Conservation (phyloP, 1,140 invertebrate genomes). For the Phocides pigmalion region DNA sequence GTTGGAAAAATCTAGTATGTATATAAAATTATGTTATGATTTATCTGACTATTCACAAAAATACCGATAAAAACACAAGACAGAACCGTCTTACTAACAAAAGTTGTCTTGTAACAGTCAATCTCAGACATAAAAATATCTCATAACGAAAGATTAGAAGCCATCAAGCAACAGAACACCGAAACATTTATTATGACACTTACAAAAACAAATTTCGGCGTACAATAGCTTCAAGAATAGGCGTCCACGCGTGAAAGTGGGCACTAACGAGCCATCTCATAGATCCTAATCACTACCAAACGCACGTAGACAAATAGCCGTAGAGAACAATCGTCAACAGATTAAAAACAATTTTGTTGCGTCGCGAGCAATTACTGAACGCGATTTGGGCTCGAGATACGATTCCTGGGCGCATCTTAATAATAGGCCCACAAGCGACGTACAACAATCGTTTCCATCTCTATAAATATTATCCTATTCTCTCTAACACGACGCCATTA, state of each 20-base stretch:
- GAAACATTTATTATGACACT: slow-evolving; percentile 33
- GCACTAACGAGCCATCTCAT: slow-evolving; percentile 43
- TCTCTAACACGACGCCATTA: slow-evolving; percentile 40
- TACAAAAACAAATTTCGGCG: slow-evolving; percentile 35
- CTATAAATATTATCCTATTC: slow-evolving; percentile 52
- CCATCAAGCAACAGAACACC: slow-evolving; percentile 15
- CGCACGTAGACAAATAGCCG: slow-evolving; percentile 77
- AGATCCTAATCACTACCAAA: slow-evolving; percentile 68
- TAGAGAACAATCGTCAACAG: slow-evolving; percentile 77
- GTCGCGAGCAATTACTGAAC: slow-evolving; percentile 75
- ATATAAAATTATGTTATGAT: too few relatives aligned
- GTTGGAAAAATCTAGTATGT: too few relatives aligned
- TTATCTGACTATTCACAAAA: too few relatives aligned
- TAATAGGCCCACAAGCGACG: slow-evolving; percentile 72
- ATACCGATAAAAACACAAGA: too few relatives aligned
- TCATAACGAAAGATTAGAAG: slow-evolving; percentile 26
- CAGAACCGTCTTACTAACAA: not conserved
- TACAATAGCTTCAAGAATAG: slow-evolving; percentile 36
- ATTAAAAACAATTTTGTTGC: slow-evolving; percentile 80
- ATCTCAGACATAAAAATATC: not conserved
- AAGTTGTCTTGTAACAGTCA: not conserved
- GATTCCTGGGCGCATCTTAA: slow-evolving; percentile 72
- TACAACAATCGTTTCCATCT: slow-evolving; percentile 65
- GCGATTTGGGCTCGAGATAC: slow-evolving; percentile 68
- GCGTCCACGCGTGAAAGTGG: slow-evolving; percentile 47